Base-by-base conservation (phyloP, 2,888 invertebrate species). In the Pristionchus exspectatus region DNA sequence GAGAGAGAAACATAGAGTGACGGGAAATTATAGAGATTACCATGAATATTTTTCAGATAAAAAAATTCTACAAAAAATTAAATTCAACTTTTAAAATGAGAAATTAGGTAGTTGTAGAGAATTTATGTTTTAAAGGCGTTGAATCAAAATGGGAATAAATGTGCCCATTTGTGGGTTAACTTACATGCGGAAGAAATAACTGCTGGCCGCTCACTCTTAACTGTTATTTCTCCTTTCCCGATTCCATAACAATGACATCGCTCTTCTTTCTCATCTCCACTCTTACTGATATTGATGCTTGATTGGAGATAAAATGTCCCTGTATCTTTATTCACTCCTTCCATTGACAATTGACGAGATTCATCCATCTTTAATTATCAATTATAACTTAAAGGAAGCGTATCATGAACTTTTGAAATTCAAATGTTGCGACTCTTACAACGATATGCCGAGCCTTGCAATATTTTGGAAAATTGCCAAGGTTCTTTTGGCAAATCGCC, bases 221-320 rank as follows among this genome's bases (percentile, higher is more conserved):
- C 81, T 14, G 81, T 83, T 33, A 50, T 16, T 16, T 83, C 81
- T 50, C 81, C 81, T 50, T 54, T 50, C n/a, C 74, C 74, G 5
- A 54, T n/a, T 83, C 33, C 81, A 27, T 83, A 83, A 33, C 81
- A 83, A 44, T 83, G n/a, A 33, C 81, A 83, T 54, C 50, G 12
- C 27, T 83, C 54, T 10, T 83, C 81, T n/a, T 2, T 44, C 5
- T 44, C 77, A 14, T 38, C 44, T n/a, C 44, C 44, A 33, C 18
- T 77, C 38, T 54, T 54, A 14, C 27, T 83, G n/a, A 83, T 44
- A n/a, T 83, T 54, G n/a, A 44, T 83, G 27, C 81, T 83, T 50
- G 54, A 74, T 30, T 74, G 74, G 30, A 74, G 50, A 54, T 54
- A 83, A 2, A 9, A 24, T 27, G 16, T 50, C 21, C 81, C 54